Evolutionary conservation across 2,888 invertebrate genomes (phyloP), one percentile per base, ranked within the genome.

Genomic region (Megaustenia siamemsis): DNA sequence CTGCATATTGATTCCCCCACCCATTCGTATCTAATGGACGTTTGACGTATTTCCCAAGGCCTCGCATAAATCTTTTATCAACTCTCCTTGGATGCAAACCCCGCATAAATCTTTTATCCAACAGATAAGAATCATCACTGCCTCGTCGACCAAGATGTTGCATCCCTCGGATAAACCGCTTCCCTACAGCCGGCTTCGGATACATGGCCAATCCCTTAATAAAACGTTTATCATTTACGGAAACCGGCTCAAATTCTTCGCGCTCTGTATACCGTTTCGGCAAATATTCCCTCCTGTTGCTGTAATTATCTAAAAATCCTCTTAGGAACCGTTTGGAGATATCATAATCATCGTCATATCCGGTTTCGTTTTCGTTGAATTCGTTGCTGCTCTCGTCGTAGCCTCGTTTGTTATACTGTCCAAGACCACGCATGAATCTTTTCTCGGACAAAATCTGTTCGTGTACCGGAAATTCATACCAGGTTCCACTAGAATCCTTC

Each of bases 11-110:
- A 40, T 8, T 63, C 6, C 63, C 63, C n/a, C 43, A 68, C 18
- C 15, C 15, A 1, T 3, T 8, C 5, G 1, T 45, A 24, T 40
- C 49, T 18, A 49, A 28, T 24, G 56, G 56, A 12, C 79, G 79
- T n/a, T 73, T 80, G 49, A 28, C 66, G 49, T 83, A 86, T 12
- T 53, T 38, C 43, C 66, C 69, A 32, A 76, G 60, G 5, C 84
- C 86, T 68, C 73, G 49, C 60, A 84, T 60, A 32, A 86, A 86
- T 0, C 85, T 69, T 69, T 85, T 85, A 24, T 82, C 82, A 18
- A 32, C 10, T 4, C 21, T 43, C 1, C n/a, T n/a, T 21, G 35
- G 18, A 49, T 45, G 28, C 12, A 80, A 45, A 0, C 68, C 79
- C 49, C 35, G 8, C 15, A 68, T 68, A 32, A 80, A 80, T 6